A percentile compares a stretch with the other conserved stretches of the same genome.
These are phyloP conservation scores for Philaethria dido DNA, from an alignment of 2,888 invertebrate genomes.

Conservation along the genomic window DNA sequence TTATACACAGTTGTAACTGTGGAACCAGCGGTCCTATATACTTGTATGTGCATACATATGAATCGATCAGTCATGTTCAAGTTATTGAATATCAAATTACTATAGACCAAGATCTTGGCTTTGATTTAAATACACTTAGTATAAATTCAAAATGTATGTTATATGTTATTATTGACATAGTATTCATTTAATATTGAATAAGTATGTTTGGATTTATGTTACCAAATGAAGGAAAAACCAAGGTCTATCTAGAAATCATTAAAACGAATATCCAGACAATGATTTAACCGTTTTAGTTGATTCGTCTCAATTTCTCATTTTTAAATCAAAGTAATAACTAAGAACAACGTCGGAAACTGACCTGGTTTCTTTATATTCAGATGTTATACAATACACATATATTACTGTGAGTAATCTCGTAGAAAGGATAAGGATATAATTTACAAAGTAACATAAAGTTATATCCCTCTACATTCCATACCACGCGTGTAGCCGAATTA, in stretches of 20 bases:
- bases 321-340: no score
- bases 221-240: no score
- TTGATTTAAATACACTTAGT: neutral
- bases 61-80: neutral
- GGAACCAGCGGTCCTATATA: neutral
- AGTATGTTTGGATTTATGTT: no score
- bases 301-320: no score
- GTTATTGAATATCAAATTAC: neutral
- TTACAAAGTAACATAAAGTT: neutral
- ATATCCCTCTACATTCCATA: neutral
- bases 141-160: no score
- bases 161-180: no score
- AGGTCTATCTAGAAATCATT: no score
- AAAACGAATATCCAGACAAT: no score
- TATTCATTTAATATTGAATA: no score
- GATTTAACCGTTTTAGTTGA: no score
- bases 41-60: neutral
- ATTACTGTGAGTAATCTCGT: neutral
- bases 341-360: no score
- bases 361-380: neutral
- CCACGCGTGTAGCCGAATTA: neutral
- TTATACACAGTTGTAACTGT: neutral
- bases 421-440: neutral
- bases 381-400: neutral
- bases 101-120: neutral